Evolutionary conservation across 2,797 vertebrate genomes (phyloP), one percentile per base, ranked within the genome.

Genomic region (Echeneis naucrates): DNA sequence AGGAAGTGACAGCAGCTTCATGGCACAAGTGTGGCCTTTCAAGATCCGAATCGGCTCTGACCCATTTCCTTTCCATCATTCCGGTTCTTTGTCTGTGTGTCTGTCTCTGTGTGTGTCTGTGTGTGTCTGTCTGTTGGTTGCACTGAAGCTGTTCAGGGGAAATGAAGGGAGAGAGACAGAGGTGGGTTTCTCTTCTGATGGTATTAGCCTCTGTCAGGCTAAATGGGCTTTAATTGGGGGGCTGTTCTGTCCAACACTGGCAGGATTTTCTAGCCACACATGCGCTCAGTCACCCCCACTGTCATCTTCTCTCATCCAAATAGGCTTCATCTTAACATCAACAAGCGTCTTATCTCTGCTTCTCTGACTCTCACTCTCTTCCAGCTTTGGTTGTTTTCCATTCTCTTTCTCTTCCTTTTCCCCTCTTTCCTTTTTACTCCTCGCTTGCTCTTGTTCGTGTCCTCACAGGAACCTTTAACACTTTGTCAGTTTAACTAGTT

Each of bases 151-250:
- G 38, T 72, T 80, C 64, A 72, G 23, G 47, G 45, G 68, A 71
- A 62, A 57, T 37, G 70, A 60, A 75, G 71, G 42, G 70, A 71
- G 59, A 67, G 51, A 67, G 45, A 77, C 64, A 73, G 72, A 77
- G 75, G 52, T 70, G 60, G 77, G 57, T 50, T 67, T 81, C 66
- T 87, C 66, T 72, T 79, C 71, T 76, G 72, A 79, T 60, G 70
- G 83, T 66, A 54, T 86, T 74, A 80, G 83, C 63, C 72, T 70
- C 80, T 67, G 76, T 77, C 76, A 79, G 67, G 54, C 61, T 77
- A 79, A 84, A 82, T 79, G 19, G 77, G 60, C 52, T 81, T 78
- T 87, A 87, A 89, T 87, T 87, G 79, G 79, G 63, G 63, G 72
- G 56, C 67, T 78, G 77, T 87, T 75, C 73, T 52, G 74, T 76